Evolutionary conservation across 2,113 vertebrate species (phyloP).

Genomic region (Brachypteracias leptosomus): DNA sequence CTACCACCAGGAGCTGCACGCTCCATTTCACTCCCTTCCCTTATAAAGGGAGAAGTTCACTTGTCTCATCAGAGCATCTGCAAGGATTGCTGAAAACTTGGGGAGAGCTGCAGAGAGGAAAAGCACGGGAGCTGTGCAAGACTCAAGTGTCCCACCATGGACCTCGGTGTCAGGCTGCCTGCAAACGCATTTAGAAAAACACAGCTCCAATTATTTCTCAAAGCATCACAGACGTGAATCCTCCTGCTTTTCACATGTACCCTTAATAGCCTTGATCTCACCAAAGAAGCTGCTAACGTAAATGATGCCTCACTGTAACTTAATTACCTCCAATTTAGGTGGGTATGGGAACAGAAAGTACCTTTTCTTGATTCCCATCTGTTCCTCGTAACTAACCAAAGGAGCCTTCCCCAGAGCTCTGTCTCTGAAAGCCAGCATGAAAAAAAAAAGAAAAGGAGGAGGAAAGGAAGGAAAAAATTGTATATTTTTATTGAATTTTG

Average conservation of each 20-base stretch:
- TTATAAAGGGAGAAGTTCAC: neutral
- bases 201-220: constrained; percentile 51
- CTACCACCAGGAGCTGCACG: neutral
- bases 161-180: neutral
- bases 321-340: constrained; percentile 57
- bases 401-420: constrained; percentile 14
- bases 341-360: constrained; percentile 16
- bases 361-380: constrained; percentile 56
- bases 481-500: constrained; percentile 64
- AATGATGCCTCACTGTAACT: constrained; percentile 63
- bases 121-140: neutral
- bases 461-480: constrained; percentile 6
- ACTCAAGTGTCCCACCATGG: neutral
- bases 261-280: constrained; percentile 64
- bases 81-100: neutral
- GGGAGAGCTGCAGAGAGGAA: neutral
- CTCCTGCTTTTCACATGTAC: constrained; percentile 41
- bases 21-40: neutral
- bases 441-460: neutral
- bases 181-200: neutral
- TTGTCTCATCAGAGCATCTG: neutral
- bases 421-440: neutral
- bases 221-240: constrained; percentile 41
- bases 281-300: constrained; percentile 59
- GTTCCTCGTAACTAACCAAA: constrained; percentile 40